Conservation (phyloP, 1,140 invertebrate species). For the Nylanderia fulva region DNA sequence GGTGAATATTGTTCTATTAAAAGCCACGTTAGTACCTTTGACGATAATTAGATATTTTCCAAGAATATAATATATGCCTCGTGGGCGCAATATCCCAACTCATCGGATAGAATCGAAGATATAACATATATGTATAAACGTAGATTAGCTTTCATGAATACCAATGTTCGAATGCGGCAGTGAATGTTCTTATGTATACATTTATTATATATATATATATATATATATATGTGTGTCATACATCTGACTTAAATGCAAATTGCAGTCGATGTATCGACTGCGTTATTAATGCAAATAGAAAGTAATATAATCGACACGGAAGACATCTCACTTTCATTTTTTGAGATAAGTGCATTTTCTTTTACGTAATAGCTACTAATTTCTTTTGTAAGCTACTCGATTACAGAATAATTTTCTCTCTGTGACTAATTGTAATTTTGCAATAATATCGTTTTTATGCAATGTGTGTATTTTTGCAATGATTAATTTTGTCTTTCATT, state of each 20-base stretch:
- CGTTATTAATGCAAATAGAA: not conserved
- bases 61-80: not conserved
- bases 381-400: not conserved
- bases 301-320: not conserved
- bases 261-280: not conserved
- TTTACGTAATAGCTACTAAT: not conserved
- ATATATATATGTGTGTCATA: no score
- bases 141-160: not conserved
- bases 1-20: not conserved
- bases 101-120: not conserved
- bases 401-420: not conserved
- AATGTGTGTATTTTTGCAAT: not conserved
- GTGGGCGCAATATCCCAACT: not conserved
- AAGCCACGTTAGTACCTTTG: not conserved
- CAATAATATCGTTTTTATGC: not conserved
- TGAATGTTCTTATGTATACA: not conserved
- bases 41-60: slow-evolving; percentile 12
- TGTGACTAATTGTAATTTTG: not conserved
- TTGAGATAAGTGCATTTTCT: not conserved
- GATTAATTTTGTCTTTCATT: not conserved
- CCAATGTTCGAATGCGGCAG: not conserved
- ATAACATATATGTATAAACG: not conserved
- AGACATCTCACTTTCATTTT: not conserved
- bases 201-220: no score
- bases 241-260: not conserved